These are phyloP conservation scores for Dicroscelio sp. DNA, from an alignment of 2,888 invertebrate genomes.

Conservation along the genomic window DNA sequence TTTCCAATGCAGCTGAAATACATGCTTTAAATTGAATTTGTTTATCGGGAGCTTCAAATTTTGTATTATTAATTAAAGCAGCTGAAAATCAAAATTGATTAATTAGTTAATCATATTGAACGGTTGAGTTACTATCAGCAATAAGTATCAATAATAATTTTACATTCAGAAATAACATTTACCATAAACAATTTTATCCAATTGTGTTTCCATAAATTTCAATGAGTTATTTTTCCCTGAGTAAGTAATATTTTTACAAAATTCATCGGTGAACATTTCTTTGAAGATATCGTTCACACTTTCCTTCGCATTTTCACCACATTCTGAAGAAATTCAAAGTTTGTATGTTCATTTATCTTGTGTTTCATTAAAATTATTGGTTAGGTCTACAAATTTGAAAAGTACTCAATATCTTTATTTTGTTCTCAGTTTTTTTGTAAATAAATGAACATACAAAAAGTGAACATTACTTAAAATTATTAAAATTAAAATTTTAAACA, in stretches of 20 bases:
- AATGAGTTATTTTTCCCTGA: neutral
- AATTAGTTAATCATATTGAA: too few species aligned
- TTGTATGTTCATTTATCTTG: too few species aligned
- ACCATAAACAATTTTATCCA: neutral
- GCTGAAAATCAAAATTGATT: neutral
- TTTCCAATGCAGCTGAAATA: neutral
- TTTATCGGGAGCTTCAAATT: neutral
- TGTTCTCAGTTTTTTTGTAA: too few species aligned
- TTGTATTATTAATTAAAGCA: neutral
- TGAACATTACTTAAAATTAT: too few species aligned
- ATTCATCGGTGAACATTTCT: slow-evolving; percentile 7
- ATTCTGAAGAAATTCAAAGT: neutral
- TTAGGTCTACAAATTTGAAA: too few species aligned
- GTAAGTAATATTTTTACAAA: slow-evolving; percentile 12
- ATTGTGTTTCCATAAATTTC: neutral
- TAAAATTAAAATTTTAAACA: too few species aligned
- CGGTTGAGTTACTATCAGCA: too few species aligned
- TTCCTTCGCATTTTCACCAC: slow-evolving; percentile 17
- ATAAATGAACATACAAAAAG: too few species aligned
- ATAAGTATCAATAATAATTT: too few species aligned
- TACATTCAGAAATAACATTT: neutral
- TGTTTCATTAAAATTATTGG: too few species aligned
- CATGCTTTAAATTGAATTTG: too few species aligned
- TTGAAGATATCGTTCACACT: slow-evolving; percentile 5
- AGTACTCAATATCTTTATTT: too few species aligned